Conservation (phyloP, 2,888 invertebrate species). For the Latrodectus elegans region DNA sequence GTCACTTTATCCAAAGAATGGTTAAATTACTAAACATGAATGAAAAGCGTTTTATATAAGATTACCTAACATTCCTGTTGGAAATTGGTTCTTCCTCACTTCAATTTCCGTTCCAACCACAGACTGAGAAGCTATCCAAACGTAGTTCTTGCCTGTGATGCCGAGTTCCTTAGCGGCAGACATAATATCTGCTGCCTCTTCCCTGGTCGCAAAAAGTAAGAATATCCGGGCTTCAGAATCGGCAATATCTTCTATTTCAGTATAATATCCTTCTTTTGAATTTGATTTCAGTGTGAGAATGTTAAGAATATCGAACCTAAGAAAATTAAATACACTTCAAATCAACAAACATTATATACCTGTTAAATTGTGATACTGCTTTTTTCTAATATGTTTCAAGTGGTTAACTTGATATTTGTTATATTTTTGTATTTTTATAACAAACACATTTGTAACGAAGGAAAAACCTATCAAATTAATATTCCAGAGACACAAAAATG, state of each 20-base stretch:
- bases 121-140: conserved; percentile 97
- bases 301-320: conserved; percentile 88
- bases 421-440: no score
- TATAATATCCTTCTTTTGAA: conserved; percentile 78
- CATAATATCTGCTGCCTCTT: conserved; percentile 89
- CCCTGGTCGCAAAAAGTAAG: conserved; percentile 90
- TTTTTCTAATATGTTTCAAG: no score
- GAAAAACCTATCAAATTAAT: no score
- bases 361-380: no score
- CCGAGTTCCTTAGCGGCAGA: conserved; percentile 83
- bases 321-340: background rate
- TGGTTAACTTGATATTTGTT: no score
- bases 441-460: no score
- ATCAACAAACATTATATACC: no score
- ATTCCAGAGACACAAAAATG: no score
- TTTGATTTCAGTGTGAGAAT: conserved; percentile 76
- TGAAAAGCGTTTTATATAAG: background rate
- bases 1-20: background rate
- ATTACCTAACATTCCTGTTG: conserved; percentile 91
- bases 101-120: conserved; percentile 83
- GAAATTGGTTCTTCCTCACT: conserved; percentile 85
- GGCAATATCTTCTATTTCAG: conserved; percentile 86
- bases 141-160: conserved; percentile 90
- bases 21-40: background rate
- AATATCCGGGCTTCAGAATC: conserved; percentile 94